A percentile compares a stretch with the other conserved stretches of the same genome.
Evolutionary conservation across 2,797 vertebrate genomes (phyloP).

Genomic region (Sus cebifrons): DNA sequence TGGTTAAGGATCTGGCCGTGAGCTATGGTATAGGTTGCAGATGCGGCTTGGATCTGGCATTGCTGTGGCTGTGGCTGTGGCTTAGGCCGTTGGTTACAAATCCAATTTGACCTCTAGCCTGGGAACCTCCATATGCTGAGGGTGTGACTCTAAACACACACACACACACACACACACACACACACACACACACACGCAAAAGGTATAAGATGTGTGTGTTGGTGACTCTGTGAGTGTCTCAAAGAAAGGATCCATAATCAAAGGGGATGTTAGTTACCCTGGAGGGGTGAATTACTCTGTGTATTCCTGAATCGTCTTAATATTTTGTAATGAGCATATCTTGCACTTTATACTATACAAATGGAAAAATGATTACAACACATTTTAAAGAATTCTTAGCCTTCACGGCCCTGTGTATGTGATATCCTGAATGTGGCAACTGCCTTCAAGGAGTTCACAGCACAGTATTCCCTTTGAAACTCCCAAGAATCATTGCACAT

Average conservation of each 20-base stretch:
- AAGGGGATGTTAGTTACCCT: neutral
- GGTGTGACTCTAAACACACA: too few relatives aligned
- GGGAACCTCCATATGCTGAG: too few relatives aligned
- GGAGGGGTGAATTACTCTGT: neutral
- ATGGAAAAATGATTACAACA: neutral
- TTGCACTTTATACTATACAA: neutral
- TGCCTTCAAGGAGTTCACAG: neutral
- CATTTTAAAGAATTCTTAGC: neutral
- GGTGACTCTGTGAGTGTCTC: neutral
- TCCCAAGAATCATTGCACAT: neutral
- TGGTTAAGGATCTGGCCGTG: too few relatives aligned
- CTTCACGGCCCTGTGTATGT: neutral
- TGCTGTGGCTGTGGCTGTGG: too few relatives aligned
- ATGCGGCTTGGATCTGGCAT: too few relatives aligned
- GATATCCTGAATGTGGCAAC: neutral
- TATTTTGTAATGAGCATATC: slow-evolving; percentile 6
- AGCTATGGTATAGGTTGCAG: too few relatives aligned
- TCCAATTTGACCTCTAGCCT: too few relatives aligned
- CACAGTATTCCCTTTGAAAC: neutral
- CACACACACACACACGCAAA: neutral
- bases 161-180: too few relatives aligned
- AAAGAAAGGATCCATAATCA: neutral
- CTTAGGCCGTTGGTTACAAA: too few relatives aligned
- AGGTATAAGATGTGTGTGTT: neutral
- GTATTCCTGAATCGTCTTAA: neutral